Conservation (phyloP, 2,113 vertebrate genomes). For the Sigmodon hispidus region DNA sequence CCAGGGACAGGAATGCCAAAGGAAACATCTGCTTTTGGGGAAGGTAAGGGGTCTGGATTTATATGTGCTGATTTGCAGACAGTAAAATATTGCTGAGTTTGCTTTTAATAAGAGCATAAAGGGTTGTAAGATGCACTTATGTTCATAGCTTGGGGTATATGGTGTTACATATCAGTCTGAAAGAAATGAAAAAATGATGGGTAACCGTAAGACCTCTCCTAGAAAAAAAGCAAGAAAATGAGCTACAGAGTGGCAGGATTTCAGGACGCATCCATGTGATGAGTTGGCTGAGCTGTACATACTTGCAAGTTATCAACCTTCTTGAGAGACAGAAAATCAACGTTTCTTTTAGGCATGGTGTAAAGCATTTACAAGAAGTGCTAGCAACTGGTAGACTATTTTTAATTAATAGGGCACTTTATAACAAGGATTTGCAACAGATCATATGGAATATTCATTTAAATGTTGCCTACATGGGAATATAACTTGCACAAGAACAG, state of each 20-base stretch:
- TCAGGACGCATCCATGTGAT: neutral
- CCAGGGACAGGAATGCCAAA: neutral
- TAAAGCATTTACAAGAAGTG: neutral
- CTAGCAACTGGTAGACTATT: neutral
- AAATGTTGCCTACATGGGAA: neutral
- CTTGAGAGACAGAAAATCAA: neutral
- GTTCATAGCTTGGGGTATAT: neutral
- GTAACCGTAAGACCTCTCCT: neutral
- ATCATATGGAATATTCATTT: neutral
- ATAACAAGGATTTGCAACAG: constrained; percentile 1
- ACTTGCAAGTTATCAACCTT: neutral
- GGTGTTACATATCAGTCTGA: neutral
- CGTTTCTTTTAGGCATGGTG: neutral
- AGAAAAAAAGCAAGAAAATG: constrained; percentile 15
- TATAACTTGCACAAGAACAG: neutral
- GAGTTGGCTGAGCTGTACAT: neutral
- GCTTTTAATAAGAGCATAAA: neutral
- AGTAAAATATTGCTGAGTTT: no score
- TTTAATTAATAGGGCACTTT: constrained; percentile 13
- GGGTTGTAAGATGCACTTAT: neutral
- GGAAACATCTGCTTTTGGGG: neutral
- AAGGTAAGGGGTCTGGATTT: neutral
- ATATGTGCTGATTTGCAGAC: neutral
- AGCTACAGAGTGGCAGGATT: neutral
- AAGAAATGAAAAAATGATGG: neutral